These are phyloP conservation scores for Rhineura floridana DNA, from an alignment of 2,113 vertebrate genomes.

Conservation along the genomic window DNA sequence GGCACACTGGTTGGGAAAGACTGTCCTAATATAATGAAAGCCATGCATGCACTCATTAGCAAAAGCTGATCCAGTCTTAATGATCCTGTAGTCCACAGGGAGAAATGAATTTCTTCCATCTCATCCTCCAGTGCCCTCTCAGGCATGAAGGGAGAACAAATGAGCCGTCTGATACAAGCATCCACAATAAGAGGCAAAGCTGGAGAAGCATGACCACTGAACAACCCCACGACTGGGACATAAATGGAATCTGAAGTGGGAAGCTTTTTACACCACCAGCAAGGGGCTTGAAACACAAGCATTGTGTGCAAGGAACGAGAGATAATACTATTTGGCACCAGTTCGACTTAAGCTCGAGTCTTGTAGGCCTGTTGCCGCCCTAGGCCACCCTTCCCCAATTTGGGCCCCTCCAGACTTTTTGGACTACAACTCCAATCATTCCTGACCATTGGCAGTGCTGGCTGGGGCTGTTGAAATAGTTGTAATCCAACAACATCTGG, in stretches of 20 bases:
- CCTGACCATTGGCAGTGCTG: too few species aligned
- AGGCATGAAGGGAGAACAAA: not conserved
- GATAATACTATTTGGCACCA: not conserved
- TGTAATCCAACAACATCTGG: too few species aligned
- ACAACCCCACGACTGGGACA: not conserved
- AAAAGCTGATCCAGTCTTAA: conserved; percentile 8
- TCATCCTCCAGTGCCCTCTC: not conserved
- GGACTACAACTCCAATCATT: too few species aligned
- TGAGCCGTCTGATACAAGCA: not conserved
- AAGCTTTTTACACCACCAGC: not conserved
- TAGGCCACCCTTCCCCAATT: not conserved
- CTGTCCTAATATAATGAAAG: too few species aligned
- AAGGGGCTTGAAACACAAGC: not conserved
- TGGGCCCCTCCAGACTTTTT: too few species aligned
- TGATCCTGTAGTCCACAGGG: conserved; percentile 3
- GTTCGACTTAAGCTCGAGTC: not conserved
- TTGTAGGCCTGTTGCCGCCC: not conserved
- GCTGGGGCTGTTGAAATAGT: too few species aligned
- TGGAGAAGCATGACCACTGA: not conserved
- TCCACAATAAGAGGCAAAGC: not conserved
- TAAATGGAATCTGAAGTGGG: not conserved
- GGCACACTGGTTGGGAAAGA: too few species aligned
- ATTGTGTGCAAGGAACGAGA: too few species aligned
- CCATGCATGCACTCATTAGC: not conserved
- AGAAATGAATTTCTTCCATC: not conserved